These are phyloP conservation scores for Drosophila lacertosa DNA, from an alignment of 1,140 invertebrate genomes.

Conservation along the genomic window DNA sequence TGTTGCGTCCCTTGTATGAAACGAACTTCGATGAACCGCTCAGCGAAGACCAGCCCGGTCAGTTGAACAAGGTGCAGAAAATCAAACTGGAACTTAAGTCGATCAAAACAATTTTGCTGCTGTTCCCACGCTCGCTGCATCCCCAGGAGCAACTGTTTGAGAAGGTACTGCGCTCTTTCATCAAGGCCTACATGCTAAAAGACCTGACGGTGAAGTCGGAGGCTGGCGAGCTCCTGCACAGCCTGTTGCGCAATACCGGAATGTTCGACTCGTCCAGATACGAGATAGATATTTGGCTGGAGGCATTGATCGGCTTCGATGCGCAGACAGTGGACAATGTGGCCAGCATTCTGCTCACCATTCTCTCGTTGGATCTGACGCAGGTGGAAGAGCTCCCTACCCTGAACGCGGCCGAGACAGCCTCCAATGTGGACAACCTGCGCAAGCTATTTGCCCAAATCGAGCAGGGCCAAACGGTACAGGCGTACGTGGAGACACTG, in stretches of 20 bases:
- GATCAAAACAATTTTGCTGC: constrained; percentile 86
- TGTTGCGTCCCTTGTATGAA: constrained; percentile 71
- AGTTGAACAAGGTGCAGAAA: constrained; percentile 53
- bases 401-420: constrained; percentile 26
- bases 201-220: constrained; percentile 81
- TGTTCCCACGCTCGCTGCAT: constrained; percentile 86
- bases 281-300: constrained; percentile 88
- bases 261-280: constrained; percentile 86
- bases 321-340: constrained; percentile 54
- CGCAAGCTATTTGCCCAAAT: constrained; percentile 72
- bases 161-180: constrained; percentile 85
- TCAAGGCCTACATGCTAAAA: constrained; percentile 84
- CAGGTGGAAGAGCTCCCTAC: constrained; percentile 49
- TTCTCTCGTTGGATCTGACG: constrained; percentile 53
- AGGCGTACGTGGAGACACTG: constrained; percentile 73
- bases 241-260: constrained; percentile 86
- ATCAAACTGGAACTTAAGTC: constrained; percentile 87
- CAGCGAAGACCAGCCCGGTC: neutral
- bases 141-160: constrained; percentile 86
- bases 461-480: constrained; percentile 73
- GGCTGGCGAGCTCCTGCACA: constrained; percentile 82
- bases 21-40: constrained; percentile 43
- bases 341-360: constrained; percentile 53
- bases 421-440: constrained; percentile 56
- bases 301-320: constrained; percentile 83